Conservation (phyloP, 2,113 vertebrate species). For the Atlantisia rogersi region DNA sequence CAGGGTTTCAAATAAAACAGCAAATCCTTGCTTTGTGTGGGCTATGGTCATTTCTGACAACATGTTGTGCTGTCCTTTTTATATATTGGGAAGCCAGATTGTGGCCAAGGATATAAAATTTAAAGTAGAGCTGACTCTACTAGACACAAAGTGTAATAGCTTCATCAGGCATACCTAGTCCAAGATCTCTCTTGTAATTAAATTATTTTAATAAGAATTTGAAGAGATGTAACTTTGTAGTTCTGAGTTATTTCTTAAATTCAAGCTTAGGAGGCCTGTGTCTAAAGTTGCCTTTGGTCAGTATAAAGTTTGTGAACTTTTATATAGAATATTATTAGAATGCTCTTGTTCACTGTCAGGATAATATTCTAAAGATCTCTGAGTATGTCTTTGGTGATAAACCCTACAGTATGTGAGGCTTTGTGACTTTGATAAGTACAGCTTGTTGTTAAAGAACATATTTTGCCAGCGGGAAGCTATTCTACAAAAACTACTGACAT, state of each 20-base stretch:
- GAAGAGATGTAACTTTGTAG: not conserved
- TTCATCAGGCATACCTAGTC: not conserved
- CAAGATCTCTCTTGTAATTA: not conserved
- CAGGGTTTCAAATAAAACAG: conserved; percentile 10
- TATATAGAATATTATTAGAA: not conserved
- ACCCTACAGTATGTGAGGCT: not conserved
- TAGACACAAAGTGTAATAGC: not conserved
- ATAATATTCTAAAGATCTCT: not conserved
- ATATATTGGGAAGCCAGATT: conserved; percentile 10
- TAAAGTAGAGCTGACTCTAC: not conserved
- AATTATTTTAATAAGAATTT: not conserved
- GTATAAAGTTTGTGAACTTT: not conserved
- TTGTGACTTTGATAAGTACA: not conserved
- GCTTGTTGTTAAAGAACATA: not conserved
- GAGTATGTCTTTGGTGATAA: not conserved
- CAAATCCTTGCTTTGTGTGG: conserved; percentile 25
- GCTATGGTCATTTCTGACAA: conserved; percentile 11
- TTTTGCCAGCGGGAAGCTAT: not conserved
- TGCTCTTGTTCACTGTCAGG: not conserved
- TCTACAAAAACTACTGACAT: not conserved
- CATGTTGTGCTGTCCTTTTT: conserved; percentile 30
- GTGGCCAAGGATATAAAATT: conserved; percentile 10
- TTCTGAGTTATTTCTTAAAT: not conserved
- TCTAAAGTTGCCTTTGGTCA: not conserved
- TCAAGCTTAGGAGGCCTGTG: not conserved